phyloP scores from a whole-genome alignment of 2,113 vertebrate species.

The human (Homo sapiens) region DNA sequence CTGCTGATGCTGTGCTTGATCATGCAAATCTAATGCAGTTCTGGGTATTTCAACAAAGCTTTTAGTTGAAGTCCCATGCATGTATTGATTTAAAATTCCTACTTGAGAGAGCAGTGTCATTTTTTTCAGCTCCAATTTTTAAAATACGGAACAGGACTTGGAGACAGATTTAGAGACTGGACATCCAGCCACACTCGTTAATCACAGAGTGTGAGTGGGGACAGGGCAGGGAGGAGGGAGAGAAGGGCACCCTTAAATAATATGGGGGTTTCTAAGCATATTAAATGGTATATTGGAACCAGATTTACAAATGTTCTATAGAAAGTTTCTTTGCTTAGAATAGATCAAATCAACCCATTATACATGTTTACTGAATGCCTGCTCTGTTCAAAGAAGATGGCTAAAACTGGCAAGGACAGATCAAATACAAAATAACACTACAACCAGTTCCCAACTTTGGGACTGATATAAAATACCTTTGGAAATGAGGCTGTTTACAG shows the following conservation, averaged over 20 bases:
- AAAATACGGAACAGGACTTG: neutral
- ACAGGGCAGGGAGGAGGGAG: neutral
- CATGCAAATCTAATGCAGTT: slow-evolving; percentile 60
- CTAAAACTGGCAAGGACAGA: neutral
- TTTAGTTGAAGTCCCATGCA: slow-evolving; percentile 40
- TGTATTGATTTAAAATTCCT: slow-evolving; percentile 48
- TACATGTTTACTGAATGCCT: neutral
- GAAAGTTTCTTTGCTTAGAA: neutral
- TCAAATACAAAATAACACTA: neutral
- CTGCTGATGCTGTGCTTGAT: neutral
- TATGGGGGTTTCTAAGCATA: neutral
- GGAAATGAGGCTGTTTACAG: slow-evolving; percentile 60
- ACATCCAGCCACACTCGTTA: neutral
- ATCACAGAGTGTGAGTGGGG: neutral
- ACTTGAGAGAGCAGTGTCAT: neutral
- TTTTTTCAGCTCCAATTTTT: slow-evolving; percentile 32
- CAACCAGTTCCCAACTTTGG: neutral
- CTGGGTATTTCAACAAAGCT: slow-evolving; percentile 65
- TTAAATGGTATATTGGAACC: neutral
- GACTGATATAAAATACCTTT: slow-evolving; percentile 18
- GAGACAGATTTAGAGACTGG: neutral
- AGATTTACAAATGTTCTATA: neutral
- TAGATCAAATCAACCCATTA: neutral
- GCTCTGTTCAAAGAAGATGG: neutral
- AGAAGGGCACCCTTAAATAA: neutral